Evolutionary conservation across 1,140 invertebrate genomes (phyloP), one percentile per base, ranked within the genome.

Genomic region (Metaphire vulgaris): DNA sequence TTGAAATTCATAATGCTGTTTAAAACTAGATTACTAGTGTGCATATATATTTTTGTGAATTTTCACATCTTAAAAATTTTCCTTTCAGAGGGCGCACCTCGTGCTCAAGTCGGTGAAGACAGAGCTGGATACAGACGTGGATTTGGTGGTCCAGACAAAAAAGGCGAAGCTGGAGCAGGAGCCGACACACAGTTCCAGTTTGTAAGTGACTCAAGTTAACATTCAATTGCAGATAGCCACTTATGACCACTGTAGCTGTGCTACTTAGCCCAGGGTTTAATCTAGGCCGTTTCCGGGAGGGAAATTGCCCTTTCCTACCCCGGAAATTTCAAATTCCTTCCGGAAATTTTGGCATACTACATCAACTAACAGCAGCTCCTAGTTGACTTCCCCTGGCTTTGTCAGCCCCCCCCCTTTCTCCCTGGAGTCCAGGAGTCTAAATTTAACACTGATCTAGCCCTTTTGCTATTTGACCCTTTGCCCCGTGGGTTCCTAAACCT

Each of bases 141-240:
- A 33, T 90, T 91, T 28, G 88, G 89, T 80, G 87, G 87, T 72
- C 87, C 89, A 75, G 95, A 97, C 84, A 98, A 98, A 86, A 96
- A 96, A 86, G 92, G 92, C 73, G 96, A 97, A 87, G 95, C 95
- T 84, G 96, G 96, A 72, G 91, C 94, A 84, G 95, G 95, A 76
- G 91, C 92, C 56, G 91, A 90, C 79, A 56, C 80, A 32, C 79
- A 92, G 84, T 89, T 97, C 81, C 93, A 97, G 90, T 98, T 98
- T 88, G 91, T 92, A 89, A 90, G 91, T 90, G 65, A 56, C 78
- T 56, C 41, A 56, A 12, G 6, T 56, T 21, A 56, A 21, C 21
- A 56, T 12, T 56, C 41, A 56, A 21, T 12, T 56, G 41, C 6
- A 12, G 41, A 12, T 56, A 12, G 6, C 6, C 6, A 21, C 41